phyloP scores from a whole-genome alignment of 1,140 invertebrate species.

The Plectrocnemia conspersa region DNA sequence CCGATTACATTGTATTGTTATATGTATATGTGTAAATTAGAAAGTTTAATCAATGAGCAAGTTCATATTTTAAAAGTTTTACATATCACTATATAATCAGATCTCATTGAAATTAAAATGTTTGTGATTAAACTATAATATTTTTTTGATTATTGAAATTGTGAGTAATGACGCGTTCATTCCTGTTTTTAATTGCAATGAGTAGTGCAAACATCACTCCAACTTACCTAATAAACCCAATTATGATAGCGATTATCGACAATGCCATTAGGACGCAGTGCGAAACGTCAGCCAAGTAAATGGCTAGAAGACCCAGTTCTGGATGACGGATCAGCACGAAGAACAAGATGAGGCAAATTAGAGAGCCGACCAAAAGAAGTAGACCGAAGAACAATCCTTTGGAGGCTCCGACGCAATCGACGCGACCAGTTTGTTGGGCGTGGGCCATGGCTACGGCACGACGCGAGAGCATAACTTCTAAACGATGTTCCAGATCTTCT shows the following conservation, averaged over 20 bases:
- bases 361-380: slow-evolving; percentile 80
- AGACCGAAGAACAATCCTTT: slow-evolving; percentile 92
- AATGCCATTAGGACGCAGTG: slow-evolving; percentile 83
- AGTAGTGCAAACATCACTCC: too few relatives aligned
- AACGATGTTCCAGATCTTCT: slow-evolving; percentile 77
- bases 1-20: too few relatives aligned
- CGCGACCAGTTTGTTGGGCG: slow-evolving; percentile 69
- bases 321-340: slow-evolving; percentile 85
- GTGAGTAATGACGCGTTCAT: too few relatives aligned
- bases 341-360: slow-evolving; percentile 91
- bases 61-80: too few relatives aligned
- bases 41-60: too few relatives aligned
- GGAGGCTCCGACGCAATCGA: slow-evolving; percentile 88
- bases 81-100: too few relatives aligned
- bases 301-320: slow-evolving; percentile 73
- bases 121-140: too few relatives aligned
- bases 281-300: slow-evolving; percentile 85
- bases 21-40: too few relatives aligned
- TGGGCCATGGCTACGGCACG: slow-evolving; percentile 77
- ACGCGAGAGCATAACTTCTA: slow-evolving; percentile 78
- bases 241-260: slow-evolving; percentile 81
- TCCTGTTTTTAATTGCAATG: too few relatives aligned
- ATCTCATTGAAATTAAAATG: too few relatives aligned
- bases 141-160: too few relatives aligned
- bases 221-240: slow-evolving; percentile 78